These are phyloP conservation scores for Epicauta chinensis DNA, from an alignment of 1,140 invertebrate species.

Conservation along the genomic window DNA sequence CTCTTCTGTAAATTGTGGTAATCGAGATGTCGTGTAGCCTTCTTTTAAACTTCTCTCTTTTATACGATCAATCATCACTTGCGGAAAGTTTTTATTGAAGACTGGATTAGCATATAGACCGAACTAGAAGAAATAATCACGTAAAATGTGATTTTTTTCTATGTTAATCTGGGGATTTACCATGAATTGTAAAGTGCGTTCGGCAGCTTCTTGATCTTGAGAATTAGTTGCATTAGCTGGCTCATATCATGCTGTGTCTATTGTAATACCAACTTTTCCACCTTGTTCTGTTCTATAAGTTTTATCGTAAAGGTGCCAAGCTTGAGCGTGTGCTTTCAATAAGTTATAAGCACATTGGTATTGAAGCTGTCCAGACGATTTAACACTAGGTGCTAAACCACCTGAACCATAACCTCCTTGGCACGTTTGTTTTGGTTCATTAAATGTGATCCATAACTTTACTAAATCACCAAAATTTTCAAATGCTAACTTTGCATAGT, in stretches of 20 bases:
- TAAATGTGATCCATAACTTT: constrained; percentile 50
- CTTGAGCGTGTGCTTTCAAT: constrained; percentile 30
- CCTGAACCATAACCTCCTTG: constrained; percentile 23
- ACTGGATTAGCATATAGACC: constrained; percentile 59
- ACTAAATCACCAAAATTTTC: constrained; percentile 29
- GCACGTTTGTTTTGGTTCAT: constrained; percentile 44
- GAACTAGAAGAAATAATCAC: constrained; percentile 37
- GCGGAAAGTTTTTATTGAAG: constrained; percentile 57
- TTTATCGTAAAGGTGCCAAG: constrained; percentile 31
- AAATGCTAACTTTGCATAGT: constrained; percentile 37
- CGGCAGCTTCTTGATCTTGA: constrained; percentile 18
- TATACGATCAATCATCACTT: constrained; percentile 51
- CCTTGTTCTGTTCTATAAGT: constrained; percentile 26
- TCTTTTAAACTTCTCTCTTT: constrained; percentile 50
- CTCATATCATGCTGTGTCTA: constrained; percentile 15
- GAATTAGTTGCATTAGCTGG: constrained; percentile 2
- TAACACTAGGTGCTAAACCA: constrained; percentile 21
- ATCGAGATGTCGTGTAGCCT: constrained; percentile 49
- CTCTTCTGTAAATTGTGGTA: constrained; percentile 54
- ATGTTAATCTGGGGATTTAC: constrained; percentile 7
- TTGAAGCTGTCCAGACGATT: constrained; percentile 27
- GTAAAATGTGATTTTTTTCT: too few species aligned
- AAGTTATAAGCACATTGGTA: constrained; percentile 32
- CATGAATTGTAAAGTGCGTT: constrained; percentile 16
- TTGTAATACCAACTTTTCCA: constrained; percentile 23